Evolutionary conservation across 2,113 vertebrate genomes (phyloP).

Genomic region (Columbina picui): DNA sequence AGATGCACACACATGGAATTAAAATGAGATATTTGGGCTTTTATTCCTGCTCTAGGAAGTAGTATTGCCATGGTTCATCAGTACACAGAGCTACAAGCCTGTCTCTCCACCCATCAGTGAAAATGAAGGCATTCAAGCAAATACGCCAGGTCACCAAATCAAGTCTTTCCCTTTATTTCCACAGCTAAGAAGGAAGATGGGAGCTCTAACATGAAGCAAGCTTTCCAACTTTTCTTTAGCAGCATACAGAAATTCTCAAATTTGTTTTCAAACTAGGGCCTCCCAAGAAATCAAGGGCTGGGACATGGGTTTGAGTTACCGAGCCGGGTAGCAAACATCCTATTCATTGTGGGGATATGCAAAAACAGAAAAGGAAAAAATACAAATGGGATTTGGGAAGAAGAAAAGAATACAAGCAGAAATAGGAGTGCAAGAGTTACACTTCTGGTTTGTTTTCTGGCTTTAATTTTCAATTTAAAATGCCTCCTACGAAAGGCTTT

Average conservation of each 20-base stretch:
- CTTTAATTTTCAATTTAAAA: constrained; percentile 1
- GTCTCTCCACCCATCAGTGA: neutral
- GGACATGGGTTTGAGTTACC: neutral
- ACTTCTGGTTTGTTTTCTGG: neutral
- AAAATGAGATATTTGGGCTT: neutral
- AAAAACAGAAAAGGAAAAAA: neutral
- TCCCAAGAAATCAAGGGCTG: neutral
- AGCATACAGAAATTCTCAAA: neutral
- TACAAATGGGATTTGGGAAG: neutral
- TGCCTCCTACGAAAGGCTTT: neutral
- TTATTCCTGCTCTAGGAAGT: neutral
- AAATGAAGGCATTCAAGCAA: neutral
- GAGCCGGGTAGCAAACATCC: neutral
- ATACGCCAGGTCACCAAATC: accelerated
- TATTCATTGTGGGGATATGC: neutral
- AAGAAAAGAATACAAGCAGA: neutral
- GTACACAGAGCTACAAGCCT: neutral
- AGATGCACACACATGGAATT: neutral
- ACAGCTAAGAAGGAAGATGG: neutral
- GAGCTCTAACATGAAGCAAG: neutral
- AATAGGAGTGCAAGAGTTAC: neutral
- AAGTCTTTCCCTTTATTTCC: neutral
- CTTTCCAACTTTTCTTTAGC: neutral
- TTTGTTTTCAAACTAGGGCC: neutral
- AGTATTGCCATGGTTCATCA: neutral